Evolutionary conservation across 2,888 invertebrate species (phyloP).

Genomic region (Hoplodrina blanda): DNA sequence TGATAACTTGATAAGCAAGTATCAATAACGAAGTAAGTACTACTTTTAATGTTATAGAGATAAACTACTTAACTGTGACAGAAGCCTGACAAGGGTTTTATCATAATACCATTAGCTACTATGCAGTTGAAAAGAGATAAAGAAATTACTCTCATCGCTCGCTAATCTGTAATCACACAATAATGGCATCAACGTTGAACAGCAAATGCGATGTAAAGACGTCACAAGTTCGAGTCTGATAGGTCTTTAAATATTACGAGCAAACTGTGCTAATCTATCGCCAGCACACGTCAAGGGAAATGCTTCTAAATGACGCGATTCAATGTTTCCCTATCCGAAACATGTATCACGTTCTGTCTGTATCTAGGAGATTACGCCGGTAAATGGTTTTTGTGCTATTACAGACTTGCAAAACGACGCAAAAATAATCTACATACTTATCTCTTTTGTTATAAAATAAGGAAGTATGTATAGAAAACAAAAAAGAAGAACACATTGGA

Average conservation of each 20-base stretch:
- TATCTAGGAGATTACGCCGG: neutral
- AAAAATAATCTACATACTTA: neutral
- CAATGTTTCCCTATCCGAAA: constrained; percentile 12
- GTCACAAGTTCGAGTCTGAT: constrained; percentile 40
- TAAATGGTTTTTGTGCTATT: neutral
- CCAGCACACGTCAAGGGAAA: constrained; percentile 47
- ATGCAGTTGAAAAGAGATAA: constrained; percentile 37
- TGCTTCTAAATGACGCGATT: constrained; percentile 40
- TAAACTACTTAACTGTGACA: constrained; percentile 45
- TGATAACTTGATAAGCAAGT: constrained; percentile 26
- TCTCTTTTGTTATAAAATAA: neutral
- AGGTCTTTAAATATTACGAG: constrained; percentile 53
- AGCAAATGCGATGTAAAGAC: constrained; percentile 56
- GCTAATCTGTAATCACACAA: constrained; percentile 48
- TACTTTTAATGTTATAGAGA: constrained; percentile 23
- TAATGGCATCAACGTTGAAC: constrained; percentile 38
- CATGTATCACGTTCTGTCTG: constrained; percentile 5
- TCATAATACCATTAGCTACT: constrained; percentile 47
- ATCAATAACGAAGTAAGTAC: neutral
- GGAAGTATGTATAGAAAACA: constrained; percentile 7
- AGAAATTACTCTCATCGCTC: constrained; percentile 20
- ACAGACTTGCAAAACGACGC: neutral
- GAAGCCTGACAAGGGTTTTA: constrained; percentile 48
- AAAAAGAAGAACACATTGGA: neutral
- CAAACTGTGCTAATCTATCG: constrained; percentile 34